Conservation (phyloP, 2,888 invertebrate genomes). For the Perdita meconis region DNA sequence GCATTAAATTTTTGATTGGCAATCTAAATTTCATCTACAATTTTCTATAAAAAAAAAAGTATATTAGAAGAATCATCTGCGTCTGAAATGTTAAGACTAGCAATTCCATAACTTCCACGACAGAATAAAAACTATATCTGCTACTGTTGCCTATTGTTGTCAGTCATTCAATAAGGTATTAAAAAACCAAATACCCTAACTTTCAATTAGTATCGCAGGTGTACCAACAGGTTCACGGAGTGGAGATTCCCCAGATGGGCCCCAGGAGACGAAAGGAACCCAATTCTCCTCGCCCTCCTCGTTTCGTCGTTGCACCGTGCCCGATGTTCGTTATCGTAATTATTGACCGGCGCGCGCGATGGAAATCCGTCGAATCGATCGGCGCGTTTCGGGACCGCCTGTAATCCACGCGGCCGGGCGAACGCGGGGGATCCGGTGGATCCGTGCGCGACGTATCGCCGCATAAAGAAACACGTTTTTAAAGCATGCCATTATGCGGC, state of each 20-base stretch:
- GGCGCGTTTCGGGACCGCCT: conserved; percentile 33
- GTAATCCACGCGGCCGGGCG: conserved; percentile 37
- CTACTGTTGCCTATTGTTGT: too few species aligned
- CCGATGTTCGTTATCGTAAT: conserved; percentile 41
- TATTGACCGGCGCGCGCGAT: conserved; percentile 27
- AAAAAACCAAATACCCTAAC: too few species aligned
- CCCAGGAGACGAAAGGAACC: conserved; percentile 27
- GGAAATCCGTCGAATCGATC: conserved; percentile 36
- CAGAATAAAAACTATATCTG: too few species aligned
- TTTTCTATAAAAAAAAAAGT: too few species aligned
- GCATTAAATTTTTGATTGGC: too few species aligned
- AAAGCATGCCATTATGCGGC: conserved; percentile 43
- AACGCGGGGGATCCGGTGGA: background rate
- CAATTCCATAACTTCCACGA: too few species aligned
- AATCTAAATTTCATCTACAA: too few species aligned
- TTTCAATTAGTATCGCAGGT: too few species aligned
- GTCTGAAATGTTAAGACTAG: too few species aligned
- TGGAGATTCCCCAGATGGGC: conserved; percentile 25
- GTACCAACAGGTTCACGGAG: background rate
- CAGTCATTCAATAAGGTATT: too few species aligned
- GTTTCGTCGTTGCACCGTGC: conserved; percentile 3
- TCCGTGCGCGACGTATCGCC: background rate
- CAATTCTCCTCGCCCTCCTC: background rate
- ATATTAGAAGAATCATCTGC: too few species aligned
- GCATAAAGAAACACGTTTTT: conserved; percentile 51